Base-by-base conservation (phyloP, 2,888 invertebrate genomes). In the Coenonympha arcania region DNA sequence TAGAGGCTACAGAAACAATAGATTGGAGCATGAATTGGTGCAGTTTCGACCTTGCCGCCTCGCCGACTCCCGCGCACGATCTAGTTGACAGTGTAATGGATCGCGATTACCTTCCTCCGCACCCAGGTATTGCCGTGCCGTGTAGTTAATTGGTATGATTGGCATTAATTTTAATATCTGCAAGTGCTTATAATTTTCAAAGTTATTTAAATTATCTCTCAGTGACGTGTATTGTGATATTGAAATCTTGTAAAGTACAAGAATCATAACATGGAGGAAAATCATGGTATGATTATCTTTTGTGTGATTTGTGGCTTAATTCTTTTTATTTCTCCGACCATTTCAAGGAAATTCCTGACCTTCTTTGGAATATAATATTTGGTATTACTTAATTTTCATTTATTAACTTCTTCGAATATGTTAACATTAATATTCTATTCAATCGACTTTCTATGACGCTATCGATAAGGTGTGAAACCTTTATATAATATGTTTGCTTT, bases 401-500 rank as follows among this genome's bases (percentile, higher is more conserved):
- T 13, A 5, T 4, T 4, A 30, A 5, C 3, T n/a, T 13, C 30
- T 30, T 28, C n/a, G 3, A 36, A 55, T 62, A 61, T 62, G 60
- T 59, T 61, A 40, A 52, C 50, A 55, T 60, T 54, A 57, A 56
- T 61, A 61, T 48, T 55, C 30, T 46, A 44, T 46, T 47, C 34
- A 44, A 34, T 45, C 40, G 42, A 50, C 43, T 54, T 52, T 50
- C 51, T 46, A 42, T 30, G 47, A 41, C 41, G 50, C 52, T 30
- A 19, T 41, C 39, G 15, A 9, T 22, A 24, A 36, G 18, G 50
- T 58, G 47, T 64, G 65, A 65, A 68, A 62, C n/a, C 61, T 64
- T 72, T 73, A 63, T 70, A 73, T 68, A 68, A 79, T 78, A 76
- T 76, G 66, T 77, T 73, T 71, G 74, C 83, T 83, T 84, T 84